Evolutionary conservation across 1,140 invertebrate genomes (phyloP).

Genomic region (Lordiphosa clarofinis): DNA sequence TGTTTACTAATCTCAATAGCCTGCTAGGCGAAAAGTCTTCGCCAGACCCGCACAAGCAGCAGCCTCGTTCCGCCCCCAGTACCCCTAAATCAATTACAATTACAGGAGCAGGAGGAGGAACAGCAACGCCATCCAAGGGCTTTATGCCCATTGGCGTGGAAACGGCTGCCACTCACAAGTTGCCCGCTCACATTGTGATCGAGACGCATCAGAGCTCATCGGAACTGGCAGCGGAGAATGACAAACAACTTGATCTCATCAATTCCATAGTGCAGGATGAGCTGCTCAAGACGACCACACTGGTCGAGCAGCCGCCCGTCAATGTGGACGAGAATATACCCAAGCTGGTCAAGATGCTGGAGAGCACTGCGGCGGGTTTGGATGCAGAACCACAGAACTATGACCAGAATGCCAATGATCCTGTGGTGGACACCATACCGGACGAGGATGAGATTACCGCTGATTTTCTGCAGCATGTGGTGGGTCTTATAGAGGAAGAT

Average conservation of each 20-base stretch:
- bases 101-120: background rate
- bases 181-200: slow-evolving; percentile 72
- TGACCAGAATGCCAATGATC: slow-evolving; percentile 6
- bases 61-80: background rate
- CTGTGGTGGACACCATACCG: slow-evolving; percentile 37
- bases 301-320: slow-evolving; percentile 33
- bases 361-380: slow-evolving; percentile 60
- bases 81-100: slow-evolving; percentile 39
- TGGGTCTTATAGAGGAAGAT: slow-evolving; percentile 84
- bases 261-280: slow-evolving; percentile 67
- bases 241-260: slow-evolving; percentile 78
- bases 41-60: slow-evolving; percentile 8
- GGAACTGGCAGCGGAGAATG: slow-evolving; percentile 70
- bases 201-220: slow-evolving; percentile 74
- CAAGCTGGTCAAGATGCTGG: slow-evolving; percentile 76
- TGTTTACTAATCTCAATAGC: slow-evolving; percentile 71
- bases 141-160: slow-evolving; percentile 70
- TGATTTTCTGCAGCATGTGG: slow-evolving; percentile 85
- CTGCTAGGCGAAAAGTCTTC: slow-evolving; percentile 45
- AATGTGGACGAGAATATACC: slow-evolving; percentile 70
- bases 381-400: slow-evolving; percentile 21
- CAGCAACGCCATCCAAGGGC: slow-evolving; percentile 39
- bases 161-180: slow-evolving; percentile 70
- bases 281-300: slow-evolving; percentile 48
- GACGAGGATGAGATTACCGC: slow-evolving; percentile 84